These are phyloP conservation scores for Theonella swinhoei DNA, from an alignment of 37 sponge, comb jelly and placozoan genomes.

Conservation along the genomic window DNA sequence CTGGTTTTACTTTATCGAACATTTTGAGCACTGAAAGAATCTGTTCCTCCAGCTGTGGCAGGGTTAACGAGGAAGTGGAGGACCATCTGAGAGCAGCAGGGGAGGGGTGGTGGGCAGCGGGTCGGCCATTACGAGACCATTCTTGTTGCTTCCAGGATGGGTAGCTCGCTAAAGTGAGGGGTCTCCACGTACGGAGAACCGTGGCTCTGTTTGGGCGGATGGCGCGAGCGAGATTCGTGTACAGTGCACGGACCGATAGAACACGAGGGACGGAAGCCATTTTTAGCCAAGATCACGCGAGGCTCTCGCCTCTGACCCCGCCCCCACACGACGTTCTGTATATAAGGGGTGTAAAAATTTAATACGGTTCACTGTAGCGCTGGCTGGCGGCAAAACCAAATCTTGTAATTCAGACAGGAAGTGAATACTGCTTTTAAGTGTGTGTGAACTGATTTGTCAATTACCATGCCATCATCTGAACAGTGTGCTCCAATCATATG, in stretches of 20 bases:
- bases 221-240: background rate
- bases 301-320: too few species aligned
- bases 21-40: conserved; percentile 62
- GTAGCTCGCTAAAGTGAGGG: background rate
- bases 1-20: conserved; percentile 90
- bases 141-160: background rate
- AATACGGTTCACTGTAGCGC: too few species aligned
- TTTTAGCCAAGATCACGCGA: too few species aligned
- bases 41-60: conserved; percentile 57
- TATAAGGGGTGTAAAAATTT: too few species aligned
- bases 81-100: conserved; percentile 1
- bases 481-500: too few species aligned
- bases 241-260: background rate
- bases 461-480: too few species aligned
- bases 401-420: too few species aligned
- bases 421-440: too few species aligned
- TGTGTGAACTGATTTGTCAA: too few species aligned
- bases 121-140: background rate
- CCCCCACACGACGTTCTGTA: too few species aligned
- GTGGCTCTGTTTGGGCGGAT: background rate
- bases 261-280: conserved; percentile 31
- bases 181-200: background rate
- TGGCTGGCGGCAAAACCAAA: too few species aligned
- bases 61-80: conserved; percentile 30
- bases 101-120: background rate